phyloP scores from a whole-genome alignment of 2,888 invertebrate genomes.

The Aporophyla lueneburgensis region DNA sequence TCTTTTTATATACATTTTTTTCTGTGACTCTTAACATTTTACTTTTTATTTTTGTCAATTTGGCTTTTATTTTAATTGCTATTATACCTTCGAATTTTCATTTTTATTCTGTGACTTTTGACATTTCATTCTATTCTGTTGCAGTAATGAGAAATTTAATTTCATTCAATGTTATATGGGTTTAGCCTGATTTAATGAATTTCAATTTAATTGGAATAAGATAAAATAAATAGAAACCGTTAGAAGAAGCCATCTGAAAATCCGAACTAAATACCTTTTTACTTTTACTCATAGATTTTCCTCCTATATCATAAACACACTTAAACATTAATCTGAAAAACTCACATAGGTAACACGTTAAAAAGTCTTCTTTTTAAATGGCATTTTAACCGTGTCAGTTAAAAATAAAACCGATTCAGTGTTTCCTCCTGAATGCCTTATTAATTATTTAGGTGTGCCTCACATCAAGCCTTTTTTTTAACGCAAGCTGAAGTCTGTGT shows the following conservation, averaged over 20 bases:
- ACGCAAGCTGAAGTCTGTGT: constrained; percentile 5
- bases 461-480: constrained; percentile 36
- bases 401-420: constrained; percentile 48
- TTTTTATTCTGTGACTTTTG: background rate
- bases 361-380: background rate
- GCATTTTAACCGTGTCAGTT: constrained; percentile 18
- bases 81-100: too few relatives aligned
- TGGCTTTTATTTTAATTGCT: too few relatives aligned
- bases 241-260: background rate
- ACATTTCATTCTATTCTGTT: too few relatives aligned
- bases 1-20: too few relatives aligned
- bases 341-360: background rate
- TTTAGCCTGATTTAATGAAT: too few relatives aligned
- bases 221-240: too few relatives aligned
- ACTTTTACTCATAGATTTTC: background rate
- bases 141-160: too few relatives aligned
- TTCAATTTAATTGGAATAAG: too few relatives aligned
- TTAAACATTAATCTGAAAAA: background rate
- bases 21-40: too few relatives aligned
- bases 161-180: too few relatives aligned
- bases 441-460: constrained; percentile 50
- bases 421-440: constrained; percentile 45
- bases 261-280: background rate
- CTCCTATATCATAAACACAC: background rate
- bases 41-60: too few relatives aligned